Percentiles rank a stretch among this genome's conserved stretches.
These are phyloP conservation scores for Ips nitidus DNA, from an alignment of 1,140 invertebrate species.

Conservation along the genomic window DNA sequence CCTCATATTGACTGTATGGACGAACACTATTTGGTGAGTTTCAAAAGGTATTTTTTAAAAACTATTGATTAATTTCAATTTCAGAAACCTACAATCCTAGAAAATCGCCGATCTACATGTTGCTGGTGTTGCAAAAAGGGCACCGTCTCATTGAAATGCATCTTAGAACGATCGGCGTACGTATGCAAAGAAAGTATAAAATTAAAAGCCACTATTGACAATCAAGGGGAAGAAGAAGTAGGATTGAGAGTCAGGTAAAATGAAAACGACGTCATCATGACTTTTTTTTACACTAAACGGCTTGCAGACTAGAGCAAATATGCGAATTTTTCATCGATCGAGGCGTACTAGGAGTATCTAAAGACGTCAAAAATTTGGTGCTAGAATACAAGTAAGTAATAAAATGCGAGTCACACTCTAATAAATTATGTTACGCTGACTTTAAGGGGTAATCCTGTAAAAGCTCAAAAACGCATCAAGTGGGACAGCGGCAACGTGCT, in stretches of 20 bases:
- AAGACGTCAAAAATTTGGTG: slow-evolving; percentile 71
- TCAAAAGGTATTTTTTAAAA: slow-evolving; percentile 1
- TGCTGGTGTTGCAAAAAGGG: slow-evolving; percentile 77
- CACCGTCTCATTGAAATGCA: slow-evolving; percentile 68
- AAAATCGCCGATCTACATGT: slow-evolving; percentile 69
- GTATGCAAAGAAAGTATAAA: slow-evolving; percentile 79
- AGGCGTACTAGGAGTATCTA: slow-evolving; percentile 74
- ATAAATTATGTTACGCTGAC: slow-evolving; percentile 7
- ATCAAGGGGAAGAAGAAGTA: slow-evolving; percentile 73
- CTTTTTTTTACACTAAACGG: neutral
- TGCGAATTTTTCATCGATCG: slow-evolving; percentile 81
- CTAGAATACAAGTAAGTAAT: slow-evolving; percentile 63
- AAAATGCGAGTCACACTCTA: neutral
- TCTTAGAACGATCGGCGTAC: slow-evolving; percentile 76
- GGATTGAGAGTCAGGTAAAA: slow-evolving; percentile 62
- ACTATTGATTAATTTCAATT: neutral
- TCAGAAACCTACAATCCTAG: slow-evolving; percentile 72
- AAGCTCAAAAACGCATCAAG: slow-evolving; percentile 63
- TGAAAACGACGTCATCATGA: neutral
- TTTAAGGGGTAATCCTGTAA: slow-evolving; percentile 62
- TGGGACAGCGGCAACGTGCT: slow-evolving; percentile 69
- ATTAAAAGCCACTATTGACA: slow-evolving; percentile 76
- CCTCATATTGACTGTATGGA: slow-evolving; percentile 87
- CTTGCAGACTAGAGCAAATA: slow-evolving; percentile 70
- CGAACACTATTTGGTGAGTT: slow-evolving; percentile 74